These are phyloP conservation scores for Rapana venosa DNA, from an alignment of 2,888 invertebrate species.

Conservation along the genomic window DNA sequence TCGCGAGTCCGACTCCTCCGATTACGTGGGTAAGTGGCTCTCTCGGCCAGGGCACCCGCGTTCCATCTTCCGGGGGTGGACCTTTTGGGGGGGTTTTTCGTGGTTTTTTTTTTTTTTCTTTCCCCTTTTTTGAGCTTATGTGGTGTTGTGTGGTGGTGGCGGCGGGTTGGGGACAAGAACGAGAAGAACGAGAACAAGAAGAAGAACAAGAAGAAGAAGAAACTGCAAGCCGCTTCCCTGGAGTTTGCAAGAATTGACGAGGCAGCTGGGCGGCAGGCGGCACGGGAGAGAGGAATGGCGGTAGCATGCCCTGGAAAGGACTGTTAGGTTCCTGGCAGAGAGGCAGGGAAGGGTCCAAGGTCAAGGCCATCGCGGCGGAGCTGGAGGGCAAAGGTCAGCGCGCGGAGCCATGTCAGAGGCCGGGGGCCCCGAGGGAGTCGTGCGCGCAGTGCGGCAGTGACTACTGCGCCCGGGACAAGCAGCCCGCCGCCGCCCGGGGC, in stretches of 20 bases:
- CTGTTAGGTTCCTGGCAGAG: background rate
- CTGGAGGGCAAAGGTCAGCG: background rate
- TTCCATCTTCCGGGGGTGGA: background rate
- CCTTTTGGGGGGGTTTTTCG: too few species aligned
- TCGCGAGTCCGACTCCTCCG: conserved; percentile 67
- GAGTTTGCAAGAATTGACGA: too few species aligned
- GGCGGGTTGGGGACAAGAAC: too few species aligned
- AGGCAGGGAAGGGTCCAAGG: background rate
- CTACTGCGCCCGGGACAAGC: too few species aligned
- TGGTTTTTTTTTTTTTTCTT: too few species aligned
- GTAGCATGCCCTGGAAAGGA: background rate
- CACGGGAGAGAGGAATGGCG: background rate
- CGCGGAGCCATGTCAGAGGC: background rate
- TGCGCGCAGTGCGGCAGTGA: too few species aligned
- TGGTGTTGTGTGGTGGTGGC: too few species aligned
- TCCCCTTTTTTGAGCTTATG: too few species aligned
- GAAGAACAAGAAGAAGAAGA: too few species aligned
- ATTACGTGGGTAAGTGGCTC: conserved; percentile 50
- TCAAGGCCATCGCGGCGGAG: background rate
- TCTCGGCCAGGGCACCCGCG: background rate
- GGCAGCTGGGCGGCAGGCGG: background rate
- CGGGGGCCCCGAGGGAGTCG: too few species aligned
- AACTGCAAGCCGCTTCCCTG: background rate
- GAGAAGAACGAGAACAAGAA: too few species aligned
- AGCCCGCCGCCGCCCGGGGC: too few species aligned